phyloP scores from a whole-genome alignment of 2,113 vertebrate species.

The Dasyornis broadbenti region DNA sequence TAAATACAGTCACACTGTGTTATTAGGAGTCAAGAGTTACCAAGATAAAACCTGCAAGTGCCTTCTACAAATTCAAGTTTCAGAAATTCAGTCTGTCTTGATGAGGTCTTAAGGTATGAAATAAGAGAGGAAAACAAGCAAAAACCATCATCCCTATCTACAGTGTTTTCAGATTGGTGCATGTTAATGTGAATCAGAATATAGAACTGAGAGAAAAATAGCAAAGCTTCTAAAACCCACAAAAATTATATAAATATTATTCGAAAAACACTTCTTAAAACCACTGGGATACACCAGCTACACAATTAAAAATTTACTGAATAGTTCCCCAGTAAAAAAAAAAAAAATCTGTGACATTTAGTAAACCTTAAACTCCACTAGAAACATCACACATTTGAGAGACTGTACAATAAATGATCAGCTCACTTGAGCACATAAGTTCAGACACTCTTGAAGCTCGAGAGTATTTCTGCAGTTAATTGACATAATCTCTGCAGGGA shows the following conservation, averaged over 20 bases:
- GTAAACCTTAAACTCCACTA: background rate
- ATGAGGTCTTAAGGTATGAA: background rate
- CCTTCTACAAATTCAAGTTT: background rate
- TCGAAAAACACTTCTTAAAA: background rate
- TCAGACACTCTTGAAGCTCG: background rate
- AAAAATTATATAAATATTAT: background rate
- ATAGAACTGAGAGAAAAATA: background rate
- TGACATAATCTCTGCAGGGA: slow-evolving; percentile 1
- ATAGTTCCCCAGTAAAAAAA: background rate
- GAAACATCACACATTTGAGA: background rate
- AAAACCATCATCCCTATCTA: background rate
- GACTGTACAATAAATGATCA: background rate
- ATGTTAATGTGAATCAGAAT: background rate
- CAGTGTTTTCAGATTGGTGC: accelerated
- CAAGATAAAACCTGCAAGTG: background rate
- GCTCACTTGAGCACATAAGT: background rate
- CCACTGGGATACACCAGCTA: background rate
- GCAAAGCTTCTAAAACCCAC: background rate
- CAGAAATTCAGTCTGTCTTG: background rate
- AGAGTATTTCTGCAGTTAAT: slow-evolving; percentile 18
- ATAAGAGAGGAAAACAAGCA: background rate
- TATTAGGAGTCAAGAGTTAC: background rate
- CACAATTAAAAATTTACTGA: background rate
- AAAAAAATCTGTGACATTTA: background rate
- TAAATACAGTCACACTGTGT: background rate